A percentile compares a stretch with the other conserved stretches of the same genome.
These are phyloP conservation scores for Lepidocolaptes lacrymiger DNA, from an alignment of 2,797 vertebrate genomes.

Conservation along the genomic window DNA sequence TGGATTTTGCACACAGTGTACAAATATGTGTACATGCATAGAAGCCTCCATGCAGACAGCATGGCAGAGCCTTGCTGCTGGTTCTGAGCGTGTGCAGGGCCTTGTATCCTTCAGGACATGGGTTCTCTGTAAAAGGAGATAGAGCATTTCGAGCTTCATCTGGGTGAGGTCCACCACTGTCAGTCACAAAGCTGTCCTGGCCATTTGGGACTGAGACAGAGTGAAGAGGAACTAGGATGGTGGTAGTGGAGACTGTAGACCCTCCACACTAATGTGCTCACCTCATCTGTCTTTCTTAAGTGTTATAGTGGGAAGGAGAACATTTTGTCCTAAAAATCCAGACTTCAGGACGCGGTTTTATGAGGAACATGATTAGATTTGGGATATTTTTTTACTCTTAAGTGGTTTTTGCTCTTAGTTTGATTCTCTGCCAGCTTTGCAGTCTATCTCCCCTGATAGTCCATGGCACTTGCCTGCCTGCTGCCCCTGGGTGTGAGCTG, in stretches of 20 bases:
- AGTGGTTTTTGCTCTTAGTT: neutral
- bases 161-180: neutral
- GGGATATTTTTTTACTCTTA: neutral
- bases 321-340: neutral
- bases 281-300: neutral
- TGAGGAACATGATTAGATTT: neutral
- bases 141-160: neutral
- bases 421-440: neutral
- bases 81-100: neutral
- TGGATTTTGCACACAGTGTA: neutral
- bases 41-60: no score
- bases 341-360: neutral
- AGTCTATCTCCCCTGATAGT: neutral
- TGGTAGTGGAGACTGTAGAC: neutral
- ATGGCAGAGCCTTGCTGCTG: neutral
- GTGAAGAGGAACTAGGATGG: neutral
- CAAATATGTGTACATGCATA: neutral
- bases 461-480: neutral
- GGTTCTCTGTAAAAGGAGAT: neutral
- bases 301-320: neutral
- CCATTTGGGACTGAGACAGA: neutral
- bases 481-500: rapidly evolving
- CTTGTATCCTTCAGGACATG: neutral
- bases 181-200: neutral
- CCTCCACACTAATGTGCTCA: rapidly evolving